Evolutionary conservation across 2,113 vertebrate species (phyloP), one percentile per base, ranked within the genome.

Genomic region (Cottus gobio): DNA sequence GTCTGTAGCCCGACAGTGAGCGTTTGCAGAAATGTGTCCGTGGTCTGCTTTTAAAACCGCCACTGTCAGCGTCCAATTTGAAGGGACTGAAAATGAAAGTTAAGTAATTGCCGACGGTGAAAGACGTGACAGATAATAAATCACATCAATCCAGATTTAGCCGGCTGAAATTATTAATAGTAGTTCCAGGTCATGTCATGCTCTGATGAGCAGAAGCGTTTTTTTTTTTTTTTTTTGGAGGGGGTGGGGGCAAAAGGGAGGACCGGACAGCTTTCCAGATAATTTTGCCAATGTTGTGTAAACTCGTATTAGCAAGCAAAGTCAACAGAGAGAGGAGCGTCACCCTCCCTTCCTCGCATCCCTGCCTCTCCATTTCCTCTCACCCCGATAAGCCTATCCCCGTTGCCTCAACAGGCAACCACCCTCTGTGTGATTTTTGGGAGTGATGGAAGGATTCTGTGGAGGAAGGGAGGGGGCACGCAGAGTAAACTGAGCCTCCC

Each of bases 401-500:
- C 67, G 31, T 61, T 62, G 64, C 28, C 64, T 87, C 73, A 64
- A 80, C 80, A 84, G 11, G 39, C 48, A 82, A 63, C 71, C 39
- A 52, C 71, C 71, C 76, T 69, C 24, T 83, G 63, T 89, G 87
- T 90, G 84, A 90, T 89, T 87, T 86, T 89, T 80, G 85, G 85
- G 89, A 87, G 50, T 86, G 78, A 87, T 81, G 84, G 80, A 72
- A 63, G 63, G 82, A 74, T 83, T 86, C 80, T 80, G 67, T 42
- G 66, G 73, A 87, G 85, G 86, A 90, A 92, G 90, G 89, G 91
- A 89, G 93, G 89, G 87, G 82, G 87, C 37, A 80, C 68, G 39
- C 77, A 86, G 75, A 87, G 89, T 92, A 94, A 92, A 92, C 85
- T 84, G 86, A 92, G 87, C 90, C 85, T 90, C 85, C 80, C 87